Conservation (phyloP, 2,113 vertebrate species). For the Platichthys flesus region DNA sequence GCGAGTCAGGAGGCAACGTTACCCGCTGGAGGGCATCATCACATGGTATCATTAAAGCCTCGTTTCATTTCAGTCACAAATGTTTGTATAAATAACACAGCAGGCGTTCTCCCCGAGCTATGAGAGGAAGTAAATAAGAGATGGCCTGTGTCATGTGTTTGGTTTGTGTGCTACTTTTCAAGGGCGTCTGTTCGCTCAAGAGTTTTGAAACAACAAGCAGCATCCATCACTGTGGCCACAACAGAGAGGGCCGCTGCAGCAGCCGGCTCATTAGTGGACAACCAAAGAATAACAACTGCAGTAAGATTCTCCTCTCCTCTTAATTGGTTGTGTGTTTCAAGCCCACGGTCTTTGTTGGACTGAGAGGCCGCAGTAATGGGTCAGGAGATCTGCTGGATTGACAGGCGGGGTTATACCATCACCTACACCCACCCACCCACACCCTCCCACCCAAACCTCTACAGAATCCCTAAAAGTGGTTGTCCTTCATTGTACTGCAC, state of each 20-base stretch:
- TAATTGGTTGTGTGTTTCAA: conserved; percentile 53
- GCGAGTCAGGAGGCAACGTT: neutral
- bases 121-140: too few relatives aligned
- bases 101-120: neutral
- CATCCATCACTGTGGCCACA: conserved; percentile 31
- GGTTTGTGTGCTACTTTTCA: neutral
- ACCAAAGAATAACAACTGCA: conserved; percentile 41
- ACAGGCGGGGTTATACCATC: neutral
- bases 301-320: conserved; percentile 31
- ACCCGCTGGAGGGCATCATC: neutral
- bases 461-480: neutral
- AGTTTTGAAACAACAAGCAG: conserved; percentile 1
- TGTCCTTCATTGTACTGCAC: too few relatives aligned
- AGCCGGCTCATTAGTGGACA: conserved; percentile 45
- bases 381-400: neutral
- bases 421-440: neutral
- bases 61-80: neutral
- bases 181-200: too few relatives aligned
- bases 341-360: conserved; percentile 24
- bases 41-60: neutral
- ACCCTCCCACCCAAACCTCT: neutral
- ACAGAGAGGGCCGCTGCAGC: conserved; percentile 10
- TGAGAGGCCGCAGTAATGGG: conserved; percentile 34
- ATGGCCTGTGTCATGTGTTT: neutral
- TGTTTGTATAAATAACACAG: conserved; percentile 25